Base-by-base conservation (phyloP, 2,797 vertebrate genomes). In the Coilia nasus region DNA sequence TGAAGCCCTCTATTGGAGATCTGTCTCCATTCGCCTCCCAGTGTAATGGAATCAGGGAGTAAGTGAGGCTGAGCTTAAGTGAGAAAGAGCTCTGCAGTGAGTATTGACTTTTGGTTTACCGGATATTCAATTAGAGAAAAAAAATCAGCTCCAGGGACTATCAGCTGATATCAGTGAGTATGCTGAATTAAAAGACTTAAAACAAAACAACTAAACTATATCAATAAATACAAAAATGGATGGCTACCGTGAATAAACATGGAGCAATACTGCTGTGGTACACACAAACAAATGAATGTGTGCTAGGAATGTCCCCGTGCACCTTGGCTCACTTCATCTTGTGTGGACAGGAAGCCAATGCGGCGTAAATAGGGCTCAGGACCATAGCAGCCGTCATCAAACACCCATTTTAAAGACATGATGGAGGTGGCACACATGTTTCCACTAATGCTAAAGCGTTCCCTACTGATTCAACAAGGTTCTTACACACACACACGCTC, bases 101-200 rank as follows among this genome's bases (percentile, higher is more conserved):
- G 14, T 75, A 75, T 75, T 75, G 71, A 78, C 31, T 41, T 78
- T 41, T 44, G 71, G 71, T 44, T 41, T 44, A 78, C 71, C 7
- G 71, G 71, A 78, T 78, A 21, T 78, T 78, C 71, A 78, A 78
- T 78, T 78, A 44, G 17, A 35, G 11, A 14, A 78, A 41, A 78
- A 78, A 44, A 78, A 44, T 9, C 17, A 14, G 64, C 64, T 17
- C 25, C 25, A 0, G 35, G 17, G 19, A 2, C 35, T 41, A 41
- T 35, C 7, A 78, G 31, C 17, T 21, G 6, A 35, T 44, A 19
- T 44, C 31, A 41, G 31, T 19, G 71, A 78, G 17, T 78, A 78
- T 78, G 71, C 71, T 21, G 35, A 78, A 14, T 78, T 35, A 78
- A 44, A 78, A 21, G 9, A 54, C 50, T 7, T 9, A 54, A 54